Evolutionary conservation across 2,797 vertebrate genomes (phyloP).

Genomic region (Oreochromis grahami): DNA sequence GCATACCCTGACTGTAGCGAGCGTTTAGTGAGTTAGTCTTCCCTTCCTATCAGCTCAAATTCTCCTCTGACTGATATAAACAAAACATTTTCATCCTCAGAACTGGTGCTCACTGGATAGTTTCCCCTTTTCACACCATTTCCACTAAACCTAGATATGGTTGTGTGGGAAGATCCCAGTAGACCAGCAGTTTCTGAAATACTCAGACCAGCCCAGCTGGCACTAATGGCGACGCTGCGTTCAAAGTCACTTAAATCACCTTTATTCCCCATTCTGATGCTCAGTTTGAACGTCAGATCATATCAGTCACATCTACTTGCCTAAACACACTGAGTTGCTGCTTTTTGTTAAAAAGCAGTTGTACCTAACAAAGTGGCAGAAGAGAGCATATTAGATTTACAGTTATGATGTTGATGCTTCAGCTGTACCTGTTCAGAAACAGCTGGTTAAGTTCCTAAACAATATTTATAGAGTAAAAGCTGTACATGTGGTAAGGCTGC

Average conservation of each 20-base stretch:
- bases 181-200: background rate
- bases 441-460: background rate
- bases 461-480: background rate
- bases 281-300: background rate
- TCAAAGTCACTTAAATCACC: accelerated
- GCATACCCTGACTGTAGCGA: background rate
- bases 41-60: background rate
- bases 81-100: background rate
- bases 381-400: accelerated
- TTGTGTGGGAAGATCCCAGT: background rate
- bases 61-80: background rate
- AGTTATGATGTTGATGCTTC: background rate
- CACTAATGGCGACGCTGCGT: accelerated
- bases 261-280: background rate
- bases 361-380: background rate
- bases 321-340: background rate
- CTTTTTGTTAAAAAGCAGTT: background rate
- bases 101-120: background rate
- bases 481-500: accelerated
- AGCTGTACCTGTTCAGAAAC: background rate
- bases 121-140: background rate
- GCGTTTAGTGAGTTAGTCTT: background rate
- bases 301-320: background rate
- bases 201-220: background rate
- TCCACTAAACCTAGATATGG: background rate